These are phyloP conservation scores for Cepaea hortensis DNA, from an alignment of 2,888 invertebrate species.

Conservation along the genomic window DNA sequence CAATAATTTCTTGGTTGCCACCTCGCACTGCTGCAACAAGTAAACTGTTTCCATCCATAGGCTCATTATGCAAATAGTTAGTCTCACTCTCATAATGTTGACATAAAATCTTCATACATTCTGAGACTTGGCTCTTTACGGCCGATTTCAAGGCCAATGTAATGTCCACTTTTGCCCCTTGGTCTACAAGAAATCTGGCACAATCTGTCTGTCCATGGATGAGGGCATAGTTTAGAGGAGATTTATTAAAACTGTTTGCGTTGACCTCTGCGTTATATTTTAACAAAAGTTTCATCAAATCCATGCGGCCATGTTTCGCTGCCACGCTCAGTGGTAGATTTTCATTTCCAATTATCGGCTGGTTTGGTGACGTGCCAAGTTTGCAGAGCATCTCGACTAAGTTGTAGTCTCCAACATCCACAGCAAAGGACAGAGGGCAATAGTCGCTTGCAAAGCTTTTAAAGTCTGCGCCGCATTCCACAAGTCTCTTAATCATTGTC, in stretches of 20 bases:
- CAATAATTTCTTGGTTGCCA: slow-evolving; percentile 3
- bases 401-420: background rate
- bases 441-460: background rate
- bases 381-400: slow-evolving; percentile 14
- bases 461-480: background rate
- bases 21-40: background rate
- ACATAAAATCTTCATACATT: background rate
- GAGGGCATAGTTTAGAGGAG: background rate
- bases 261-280: background rate
- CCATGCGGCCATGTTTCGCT: slow-evolving; percentile 11
- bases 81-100: background rate
- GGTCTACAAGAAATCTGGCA: background rate
- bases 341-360: background rate
- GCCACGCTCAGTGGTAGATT: background rate
- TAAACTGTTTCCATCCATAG: background rate
- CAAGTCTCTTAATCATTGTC: background rate
- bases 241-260: background rate
- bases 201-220: background rate
- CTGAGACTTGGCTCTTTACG: background rate
- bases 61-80: background rate
- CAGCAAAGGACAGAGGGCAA: background rate
- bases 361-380: background rate
- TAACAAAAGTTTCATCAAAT: slow-evolving; percentile 4
- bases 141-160: background rate
- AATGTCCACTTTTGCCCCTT: slow-evolving; percentile 10